Conservation (phyloP, 2,113 vertebrate species). For the Cygnus buccinator region DNA sequence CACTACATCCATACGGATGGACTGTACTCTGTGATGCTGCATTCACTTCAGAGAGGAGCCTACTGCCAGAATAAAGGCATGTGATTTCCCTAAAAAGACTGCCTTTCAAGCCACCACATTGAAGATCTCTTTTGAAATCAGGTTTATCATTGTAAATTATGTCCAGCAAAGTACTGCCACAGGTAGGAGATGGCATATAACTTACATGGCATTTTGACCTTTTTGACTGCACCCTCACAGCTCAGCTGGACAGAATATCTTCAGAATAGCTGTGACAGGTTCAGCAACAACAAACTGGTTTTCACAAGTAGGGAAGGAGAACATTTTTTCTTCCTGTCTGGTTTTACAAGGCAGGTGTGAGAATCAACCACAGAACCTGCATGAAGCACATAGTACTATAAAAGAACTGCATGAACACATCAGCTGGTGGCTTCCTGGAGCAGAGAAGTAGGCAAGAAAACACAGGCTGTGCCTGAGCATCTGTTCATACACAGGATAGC, state of each 20-base stretch:
- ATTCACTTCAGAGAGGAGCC: background rate
- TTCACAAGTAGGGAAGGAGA: background rate
- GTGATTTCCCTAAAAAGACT: background rate
- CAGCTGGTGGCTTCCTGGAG: background rate
- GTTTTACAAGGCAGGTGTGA: background rate
- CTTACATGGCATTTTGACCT: background rate
- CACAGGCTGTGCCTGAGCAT: background rate
- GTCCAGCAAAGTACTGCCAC: background rate
- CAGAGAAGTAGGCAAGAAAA: background rate
- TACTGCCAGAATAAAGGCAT: background rate
- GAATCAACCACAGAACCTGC: background rate
- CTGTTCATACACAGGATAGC: background rate
- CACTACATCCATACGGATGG: too few relatives aligned
- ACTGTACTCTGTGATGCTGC: background rate
- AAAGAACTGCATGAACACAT: background rate
- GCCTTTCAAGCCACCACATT: background rate
- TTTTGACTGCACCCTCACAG: background rate
- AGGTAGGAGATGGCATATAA: background rate
- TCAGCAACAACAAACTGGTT: background rate
- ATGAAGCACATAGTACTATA: rapidly evolving
- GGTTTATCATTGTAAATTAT: background rate
- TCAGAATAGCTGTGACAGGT: background rate
- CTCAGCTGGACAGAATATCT: background rate
- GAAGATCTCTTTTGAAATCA: background rate
- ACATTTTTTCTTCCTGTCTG: background rate